A percentile compares a stretch with the other conserved stretches of the same genome.
phyloP scores from a whole-genome alignment of 2,888 invertebrate species.

The Aplocera efformata region DNA sequence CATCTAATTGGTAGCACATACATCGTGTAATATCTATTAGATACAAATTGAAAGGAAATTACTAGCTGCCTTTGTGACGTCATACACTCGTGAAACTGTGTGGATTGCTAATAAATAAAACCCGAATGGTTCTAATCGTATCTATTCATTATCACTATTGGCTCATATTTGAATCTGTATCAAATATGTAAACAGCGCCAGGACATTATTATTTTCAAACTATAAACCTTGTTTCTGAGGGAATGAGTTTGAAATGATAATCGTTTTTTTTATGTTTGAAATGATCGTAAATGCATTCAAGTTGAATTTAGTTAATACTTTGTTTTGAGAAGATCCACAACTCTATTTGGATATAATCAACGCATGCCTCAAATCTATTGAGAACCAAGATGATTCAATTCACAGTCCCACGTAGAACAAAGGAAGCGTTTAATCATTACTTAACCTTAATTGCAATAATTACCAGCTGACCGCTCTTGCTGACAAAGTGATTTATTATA shows the following conservation, averaged over 20 bases:
- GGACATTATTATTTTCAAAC: too few relatives aligned
- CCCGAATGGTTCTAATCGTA: conserved; percentile 7
- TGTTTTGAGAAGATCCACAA: too few relatives aligned
- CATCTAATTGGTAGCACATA: conserved; percentile 26
- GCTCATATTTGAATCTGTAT: background rate
- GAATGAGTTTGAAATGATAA: too few relatives aligned
- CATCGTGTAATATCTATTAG: conserved; percentile 35
- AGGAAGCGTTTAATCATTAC: conserved; percentile 64
- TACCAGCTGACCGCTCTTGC: conserved; percentile 45
- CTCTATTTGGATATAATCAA: too few relatives aligned
- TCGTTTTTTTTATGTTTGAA: too few relatives aligned
- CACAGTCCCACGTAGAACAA: conserved; percentile 62
- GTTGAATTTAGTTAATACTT: too few relatives aligned
- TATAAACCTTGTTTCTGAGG: too few relatives aligned
- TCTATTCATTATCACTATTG: conserved; percentile 7
- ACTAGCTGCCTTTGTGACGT: conserved; percentile 8
- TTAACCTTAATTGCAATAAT: conserved; percentile 77
- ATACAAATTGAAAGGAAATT: conserved; percentile 29
- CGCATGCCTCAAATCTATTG: conserved; percentile 5
- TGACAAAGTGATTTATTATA: conserved; percentile 72
- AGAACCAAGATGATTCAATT: conserved; percentile 24
- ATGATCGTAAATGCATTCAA: too few relatives aligned
- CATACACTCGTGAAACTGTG: conserved; percentile 1
- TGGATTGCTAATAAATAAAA: conserved; percentile 8
- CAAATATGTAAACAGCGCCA: too few relatives aligned